These are phyloP conservation scores for Phenacoccus solenopsis DNA, from an alignment of 1,140 invertebrate species.

Conservation along the genomic window DNA sequence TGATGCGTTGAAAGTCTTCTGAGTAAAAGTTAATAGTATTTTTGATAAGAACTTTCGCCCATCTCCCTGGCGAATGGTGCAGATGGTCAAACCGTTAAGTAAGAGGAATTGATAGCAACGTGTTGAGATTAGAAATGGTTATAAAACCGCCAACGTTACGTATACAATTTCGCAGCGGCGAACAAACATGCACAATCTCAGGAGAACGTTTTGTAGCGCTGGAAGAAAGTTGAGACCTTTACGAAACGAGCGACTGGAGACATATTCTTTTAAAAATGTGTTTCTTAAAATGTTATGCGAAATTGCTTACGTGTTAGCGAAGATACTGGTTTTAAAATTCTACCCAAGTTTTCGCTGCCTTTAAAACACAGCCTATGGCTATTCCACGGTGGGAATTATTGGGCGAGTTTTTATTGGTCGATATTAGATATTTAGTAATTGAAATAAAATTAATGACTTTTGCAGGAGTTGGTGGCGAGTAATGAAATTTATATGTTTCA, in stretches of 20 bases:
- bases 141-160: background rate
- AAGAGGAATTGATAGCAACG: background rate
- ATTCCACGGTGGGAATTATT: no score
- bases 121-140: conserved; percentile 2
- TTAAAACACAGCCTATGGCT: no score
- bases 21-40: background rate
- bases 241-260: conserved; percentile 12
- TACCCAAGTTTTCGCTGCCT: no score
- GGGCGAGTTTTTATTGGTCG: no score
- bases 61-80: background rate
- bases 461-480: no score
- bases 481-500: no score
- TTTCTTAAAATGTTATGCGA: background rate
- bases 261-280: conserved; percentile 6
- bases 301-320: background rate
- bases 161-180: background rate
- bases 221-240: background rate
- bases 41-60: background rate
- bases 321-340: no score
- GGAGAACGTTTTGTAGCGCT: background rate
- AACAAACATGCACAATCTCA: background rate
- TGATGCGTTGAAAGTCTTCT: background rate
- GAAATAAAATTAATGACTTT: no score
- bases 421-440: no score
- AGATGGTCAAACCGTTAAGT: background rate